Percentiles rank a stretch among this genome's conserved stretches.
Conservation (phyloP, 2,888 invertebrate species). For the Machimus rusticus region DNA sequence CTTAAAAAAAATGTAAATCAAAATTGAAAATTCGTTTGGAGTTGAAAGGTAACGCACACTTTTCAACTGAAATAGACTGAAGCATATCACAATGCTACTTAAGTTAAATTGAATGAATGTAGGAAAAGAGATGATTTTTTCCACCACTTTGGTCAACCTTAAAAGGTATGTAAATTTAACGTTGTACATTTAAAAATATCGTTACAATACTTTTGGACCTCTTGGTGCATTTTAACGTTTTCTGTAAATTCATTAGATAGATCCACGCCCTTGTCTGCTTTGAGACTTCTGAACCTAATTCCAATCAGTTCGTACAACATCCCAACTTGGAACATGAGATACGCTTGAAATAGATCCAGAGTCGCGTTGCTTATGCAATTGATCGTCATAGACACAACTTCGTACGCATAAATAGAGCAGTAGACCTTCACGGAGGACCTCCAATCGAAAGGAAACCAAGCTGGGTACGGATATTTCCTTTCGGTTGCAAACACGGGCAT, state of each 20-base stretch:
- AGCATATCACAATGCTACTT: constrained; percentile 10
- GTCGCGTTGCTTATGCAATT: constrained; percentile 51
- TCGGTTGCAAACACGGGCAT: background rate
- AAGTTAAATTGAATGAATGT: constrained; percentile 15
- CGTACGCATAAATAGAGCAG: constrained; percentile 53
- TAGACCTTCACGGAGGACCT: constrained; percentile 45
- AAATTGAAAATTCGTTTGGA: background rate
- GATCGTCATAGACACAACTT: constrained; percentile 51
- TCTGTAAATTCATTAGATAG: background rate
- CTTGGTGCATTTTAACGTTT: background rate
- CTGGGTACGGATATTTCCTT: constrained; percentile 53
- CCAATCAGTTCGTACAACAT: constrained; percentile 53
- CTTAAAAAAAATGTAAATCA: background rate
- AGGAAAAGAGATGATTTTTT: background rate
- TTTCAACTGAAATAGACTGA: constrained; percentile 24
- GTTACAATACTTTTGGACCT: background rate
- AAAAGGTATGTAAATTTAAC: background rate
- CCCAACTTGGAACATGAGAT: constrained; percentile 54
- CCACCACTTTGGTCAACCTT: background rate
- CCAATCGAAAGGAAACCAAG: constrained; percentile 58
- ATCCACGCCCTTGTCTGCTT: background rate
- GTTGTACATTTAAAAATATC: background rate
- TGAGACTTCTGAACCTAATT: constrained; percentile 49
- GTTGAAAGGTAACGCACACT: background rate
- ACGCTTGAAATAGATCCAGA: constrained; percentile 55